phyloP scores from a whole-genome alignment of 2,888 invertebrate species.

The Heteropelma amictum region DNA sequence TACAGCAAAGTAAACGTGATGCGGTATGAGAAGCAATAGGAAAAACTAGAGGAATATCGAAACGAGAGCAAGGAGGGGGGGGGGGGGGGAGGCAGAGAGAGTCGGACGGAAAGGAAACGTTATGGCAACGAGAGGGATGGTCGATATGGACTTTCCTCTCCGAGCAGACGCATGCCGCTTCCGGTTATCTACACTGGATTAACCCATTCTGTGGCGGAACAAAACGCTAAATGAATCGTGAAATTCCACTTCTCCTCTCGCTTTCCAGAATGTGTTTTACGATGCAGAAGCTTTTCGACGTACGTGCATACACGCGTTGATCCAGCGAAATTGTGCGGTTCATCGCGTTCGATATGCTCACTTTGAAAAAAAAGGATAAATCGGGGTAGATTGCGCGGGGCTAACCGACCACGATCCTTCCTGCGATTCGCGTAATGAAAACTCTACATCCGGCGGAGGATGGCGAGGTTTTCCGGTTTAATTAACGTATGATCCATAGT shows the following conservation, averaged over 20 bases:
- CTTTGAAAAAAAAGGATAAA: slow-evolving; percentile 62
- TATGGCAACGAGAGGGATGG: slow-evolving; percentile 11
- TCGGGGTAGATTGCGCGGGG: slow-evolving; percentile 58
- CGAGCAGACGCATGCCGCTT: slow-evolving; percentile 58
- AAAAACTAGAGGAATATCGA: slow-evolving; percentile 7
- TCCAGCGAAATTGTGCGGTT: slow-evolving; percentile 19
- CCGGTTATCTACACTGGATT: slow-evolving; percentile 67
- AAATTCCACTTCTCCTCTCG: slow-evolving; percentile 64
- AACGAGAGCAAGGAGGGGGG: slow-evolving; percentile 7
- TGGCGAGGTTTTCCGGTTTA: slow-evolving; percentile 61
- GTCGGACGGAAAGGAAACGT: slow-evolving; percentile 5
- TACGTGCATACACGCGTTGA: background rate
- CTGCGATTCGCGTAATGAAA: slow-evolving; percentile 66
- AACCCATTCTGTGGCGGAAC: slow-evolving; percentile 64
- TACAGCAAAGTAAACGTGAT: slow-evolving; percentile 47
- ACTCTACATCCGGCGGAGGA: slow-evolving; percentile 60
- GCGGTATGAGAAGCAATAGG: slow-evolving; percentile 44
- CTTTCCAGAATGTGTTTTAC: background rate
- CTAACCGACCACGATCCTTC: slow-evolving; percentile 1
- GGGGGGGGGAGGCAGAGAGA: slow-evolving; percentile 14
- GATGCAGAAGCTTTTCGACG: background rate
- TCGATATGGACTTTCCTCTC: slow-evolving; percentile 21
- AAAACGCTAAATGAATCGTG: slow-evolving; percentile 72
- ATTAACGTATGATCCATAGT: slow-evolving; percentile 62
- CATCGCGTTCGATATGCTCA: slow-evolving; percentile 33